Conservation (phyloP, 2,888 invertebrate genomes). For the Aleiodes leptofemur region DNA sequence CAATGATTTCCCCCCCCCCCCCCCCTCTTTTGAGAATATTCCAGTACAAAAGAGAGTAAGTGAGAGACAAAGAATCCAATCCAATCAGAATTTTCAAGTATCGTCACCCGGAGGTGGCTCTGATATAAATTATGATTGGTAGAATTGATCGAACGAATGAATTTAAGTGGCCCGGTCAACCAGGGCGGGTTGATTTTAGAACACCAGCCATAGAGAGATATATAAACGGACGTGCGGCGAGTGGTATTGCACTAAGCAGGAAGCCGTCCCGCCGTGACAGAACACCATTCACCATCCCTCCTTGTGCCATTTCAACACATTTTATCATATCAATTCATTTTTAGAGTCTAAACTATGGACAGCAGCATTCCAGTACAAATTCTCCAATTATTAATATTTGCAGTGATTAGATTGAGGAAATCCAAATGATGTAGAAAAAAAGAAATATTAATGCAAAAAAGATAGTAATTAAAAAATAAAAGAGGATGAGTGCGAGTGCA, state of each 20-base stretch:
- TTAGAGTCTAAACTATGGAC: conserved; percentile 66
- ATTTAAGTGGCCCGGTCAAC: conserved; percentile 53
- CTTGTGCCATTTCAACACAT: conserved; percentile 63
- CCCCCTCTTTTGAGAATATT: too few species aligned
- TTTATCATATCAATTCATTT: conserved; percentile 74
- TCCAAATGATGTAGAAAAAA: neutral
- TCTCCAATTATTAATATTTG: neutral
- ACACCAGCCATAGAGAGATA: conserved; percentile 1
- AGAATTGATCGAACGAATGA: conserved; percentile 64
- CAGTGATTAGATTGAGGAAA: neutral
- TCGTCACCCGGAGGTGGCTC: conserved; percentile 75
- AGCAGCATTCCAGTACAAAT: conserved; percentile 38
- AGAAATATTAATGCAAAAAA: neutral
- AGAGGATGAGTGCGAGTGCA: neutral
- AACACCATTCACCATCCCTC: conserved; percentile 78
- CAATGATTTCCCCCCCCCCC: too few species aligned
- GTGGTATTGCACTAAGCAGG: conserved; percentile 76
- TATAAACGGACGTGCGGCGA: conserved; percentile 67
- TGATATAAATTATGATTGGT: conserved; percentile 75
- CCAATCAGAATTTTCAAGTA: conserved; percentile 54
- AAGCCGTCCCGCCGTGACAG: conserved; percentile 79
- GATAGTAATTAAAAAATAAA: neutral
- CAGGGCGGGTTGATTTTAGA: conserved; percentile 19
- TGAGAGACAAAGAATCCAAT: conserved; percentile 50
- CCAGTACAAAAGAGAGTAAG: too few species aligned